These are phyloP conservation scores for Pelodytes ibericus DNA, from an alignment of 2,797 vertebrate genomes.

Conservation along the genomic window DNA sequence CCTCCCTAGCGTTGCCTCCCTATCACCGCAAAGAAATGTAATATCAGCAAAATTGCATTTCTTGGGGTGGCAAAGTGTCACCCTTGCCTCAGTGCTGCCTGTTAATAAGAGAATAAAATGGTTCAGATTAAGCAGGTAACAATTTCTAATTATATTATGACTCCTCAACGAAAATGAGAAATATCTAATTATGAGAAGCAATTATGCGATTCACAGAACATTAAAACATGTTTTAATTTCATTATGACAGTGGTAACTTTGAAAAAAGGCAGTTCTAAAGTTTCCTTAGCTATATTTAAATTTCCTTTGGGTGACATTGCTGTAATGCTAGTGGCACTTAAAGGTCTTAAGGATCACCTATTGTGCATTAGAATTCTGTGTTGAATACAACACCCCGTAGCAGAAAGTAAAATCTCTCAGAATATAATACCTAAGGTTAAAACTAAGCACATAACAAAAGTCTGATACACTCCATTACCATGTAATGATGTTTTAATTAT, in stretches of 20 bases:
- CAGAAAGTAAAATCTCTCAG: neutral
- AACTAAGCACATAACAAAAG: neutral
- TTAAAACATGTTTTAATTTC: neutral
- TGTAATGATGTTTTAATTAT: no score
- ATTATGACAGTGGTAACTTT: slow-evolving; percentile 3
- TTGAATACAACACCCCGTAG: neutral
- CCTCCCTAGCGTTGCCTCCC: no score
- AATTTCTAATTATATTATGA: neutral
- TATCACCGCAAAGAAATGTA: no score
- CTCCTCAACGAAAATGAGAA: neutral
- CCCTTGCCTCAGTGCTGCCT: no score
- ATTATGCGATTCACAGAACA: neutral
- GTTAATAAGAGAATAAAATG: no score
- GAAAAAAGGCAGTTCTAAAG: neutral
- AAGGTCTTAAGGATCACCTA: neutral
- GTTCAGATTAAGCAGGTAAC: neutral
- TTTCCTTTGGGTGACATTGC: neutral
- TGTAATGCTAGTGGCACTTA: neutral
- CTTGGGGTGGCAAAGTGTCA: no score
- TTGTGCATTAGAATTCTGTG: neutral
- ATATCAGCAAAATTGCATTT: no score
- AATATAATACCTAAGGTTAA: neutral
- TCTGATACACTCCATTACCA: no score
- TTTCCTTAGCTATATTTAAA: neutral
- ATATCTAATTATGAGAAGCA: neutral